Base-by-base conservation (phyloP, 2,797 vertebrate species). In the Ficedula albicollis region DNA sequence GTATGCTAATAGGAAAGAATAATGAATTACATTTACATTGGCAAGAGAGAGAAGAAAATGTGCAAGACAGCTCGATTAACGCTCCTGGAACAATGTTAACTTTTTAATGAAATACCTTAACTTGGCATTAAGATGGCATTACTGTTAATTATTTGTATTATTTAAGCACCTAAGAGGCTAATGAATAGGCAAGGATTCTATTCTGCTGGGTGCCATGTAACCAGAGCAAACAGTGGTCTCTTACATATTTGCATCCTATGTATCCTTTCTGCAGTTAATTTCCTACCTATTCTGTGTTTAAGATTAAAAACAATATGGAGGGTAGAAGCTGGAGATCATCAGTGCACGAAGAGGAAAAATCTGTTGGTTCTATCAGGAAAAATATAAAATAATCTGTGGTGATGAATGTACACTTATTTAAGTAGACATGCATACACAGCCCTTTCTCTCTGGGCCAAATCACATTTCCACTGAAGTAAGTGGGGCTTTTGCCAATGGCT, bases 101-200 rank as follows among this genome's bases (percentile, higher is more conserved):
- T 96, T 96, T 96, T 82, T 95, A 96, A 95, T 97, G 91, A 93
- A 94, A 95, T 95, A 94, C 94, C 93, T 95, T 84, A 88, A 81
- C 70, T 88, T 0, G 3, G 85, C 89, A 89, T 95, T 96, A 95
- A 76, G 91, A 64, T 84, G 72, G 93, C 92, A 91, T 95, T 96
- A 68, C 79, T 96, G 83, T 93, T 97, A 96, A 91, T 96, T 95
- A 95, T 97, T 96, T 94, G 84, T 90, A 92, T 90, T 96, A 93
- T 95, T 93, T 93, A 95, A 94, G 78, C 81, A 82, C 88, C 92
- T 92, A 77, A 87, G 74, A 93, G 49, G 86, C 81, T 89, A 90
- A 90, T 96, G 94, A 94, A 90, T 92, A 94, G 77, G 39, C 72
- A 74, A 64, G 64, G 60, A 43, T 81, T 91, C 77, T 92, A 5